These are phyloP conservation scores for Alectura lathami DNA, from an alignment of 2,113 vertebrate genomes.

Conservation along the genomic window DNA sequence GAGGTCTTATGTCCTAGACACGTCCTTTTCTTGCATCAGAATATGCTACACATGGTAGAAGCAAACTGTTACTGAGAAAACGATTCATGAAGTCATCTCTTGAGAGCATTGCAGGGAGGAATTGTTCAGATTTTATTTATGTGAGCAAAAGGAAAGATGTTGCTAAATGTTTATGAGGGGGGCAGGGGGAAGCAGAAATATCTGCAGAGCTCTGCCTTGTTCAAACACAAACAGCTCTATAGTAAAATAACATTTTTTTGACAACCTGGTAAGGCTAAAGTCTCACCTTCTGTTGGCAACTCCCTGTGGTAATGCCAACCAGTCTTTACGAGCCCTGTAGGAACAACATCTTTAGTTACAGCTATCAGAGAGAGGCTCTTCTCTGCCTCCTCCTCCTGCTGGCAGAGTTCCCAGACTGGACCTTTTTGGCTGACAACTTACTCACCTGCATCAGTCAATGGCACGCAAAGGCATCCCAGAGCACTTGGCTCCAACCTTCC, in stretches of 20 bases:
- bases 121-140: neutral
- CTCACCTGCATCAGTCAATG: neutral
- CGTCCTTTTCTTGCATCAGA: neutral
- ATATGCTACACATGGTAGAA: neutral
- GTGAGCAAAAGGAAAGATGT: neutral
- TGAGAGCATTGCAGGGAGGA: neutral
- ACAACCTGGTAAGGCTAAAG: neutral
- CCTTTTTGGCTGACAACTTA: neutral
- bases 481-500: neutral
- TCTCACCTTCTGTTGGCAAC: neutral
- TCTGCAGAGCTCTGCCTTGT: neutral
- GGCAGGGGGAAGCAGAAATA: neutral
- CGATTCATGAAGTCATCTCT: neutral
- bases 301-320: neutral
- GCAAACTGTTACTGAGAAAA: neutral
- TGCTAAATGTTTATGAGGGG: neutral
- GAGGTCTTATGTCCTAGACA: neutral
- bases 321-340: neutral
- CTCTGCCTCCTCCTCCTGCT: neutral
- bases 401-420: constrained; percentile 11
- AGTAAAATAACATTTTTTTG: neutral
- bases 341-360: neutral
- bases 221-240: neutral
- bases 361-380: neutral
- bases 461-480: neutral